Percentiles rank a stretch among this genome's conserved stretches.
phyloP scores from a whole-genome alignment of 2,888 invertebrate genomes.

The Eueremaeus valkanovi region DNA sequence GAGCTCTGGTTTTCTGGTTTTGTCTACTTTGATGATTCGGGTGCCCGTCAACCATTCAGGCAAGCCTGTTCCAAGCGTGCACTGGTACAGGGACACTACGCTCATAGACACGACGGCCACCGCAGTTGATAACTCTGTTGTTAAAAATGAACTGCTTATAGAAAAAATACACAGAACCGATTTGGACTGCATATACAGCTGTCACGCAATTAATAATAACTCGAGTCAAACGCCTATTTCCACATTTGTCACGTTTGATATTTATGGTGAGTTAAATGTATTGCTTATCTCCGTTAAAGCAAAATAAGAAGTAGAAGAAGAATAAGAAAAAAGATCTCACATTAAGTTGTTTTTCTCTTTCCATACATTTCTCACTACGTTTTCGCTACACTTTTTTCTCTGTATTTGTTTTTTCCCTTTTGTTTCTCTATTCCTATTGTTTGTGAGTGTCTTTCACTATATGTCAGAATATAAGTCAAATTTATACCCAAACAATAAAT shows the following conservation, averaged over 20 bases:
- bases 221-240: constrained; percentile 20
- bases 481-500: constrained; percentile 23
- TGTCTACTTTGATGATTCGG: not conserved
- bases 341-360: not conserved
- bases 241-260: constrained; percentile 30
- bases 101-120: constrained; percentile 21
- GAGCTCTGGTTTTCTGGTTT: too few relatives aligned
- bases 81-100: constrained; percentile 16
- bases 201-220: constrained; percentile 31
- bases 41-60: not conserved
- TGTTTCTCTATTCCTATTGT: not conserved
- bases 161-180: constrained; percentile 5
- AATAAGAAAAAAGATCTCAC: not conserved
- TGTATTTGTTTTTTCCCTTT: not conserved
- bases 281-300: not conserved
- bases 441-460: not conserved
- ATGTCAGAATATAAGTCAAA: constrained; percentile 23
- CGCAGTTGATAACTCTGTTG: constrained; percentile 5
- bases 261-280: constrained; percentile 13
- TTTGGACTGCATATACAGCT: constrained; percentile 24
- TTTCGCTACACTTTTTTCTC: not conserved
- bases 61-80: not conserved
- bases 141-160: constrained; percentile 8
- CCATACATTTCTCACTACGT: too few relatives aligned
- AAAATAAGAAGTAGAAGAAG: too few relatives aligned